Evolutionary conservation across 2,888 invertebrate species (phyloP).

Genomic region (Acleris emargana): DNA sequence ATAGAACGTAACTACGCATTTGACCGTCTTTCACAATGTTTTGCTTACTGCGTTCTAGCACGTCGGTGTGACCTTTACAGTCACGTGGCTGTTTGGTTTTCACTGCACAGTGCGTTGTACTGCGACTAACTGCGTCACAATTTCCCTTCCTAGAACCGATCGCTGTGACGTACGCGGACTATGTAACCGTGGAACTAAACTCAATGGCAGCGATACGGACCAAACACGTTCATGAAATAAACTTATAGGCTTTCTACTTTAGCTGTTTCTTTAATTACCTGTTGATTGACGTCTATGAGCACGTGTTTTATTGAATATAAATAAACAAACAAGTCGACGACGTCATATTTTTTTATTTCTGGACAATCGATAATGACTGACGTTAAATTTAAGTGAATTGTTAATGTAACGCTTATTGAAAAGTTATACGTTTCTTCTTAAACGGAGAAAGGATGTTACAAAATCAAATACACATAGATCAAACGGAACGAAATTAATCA

Average conservation of each 20-base stretch:
- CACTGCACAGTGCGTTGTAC: slow-evolving; percentile 53
- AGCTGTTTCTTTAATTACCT: slow-evolving; percentile 22
- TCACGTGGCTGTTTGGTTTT: slow-evolving; percentile 57
- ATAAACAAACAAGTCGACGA: slow-evolving; percentile 5
- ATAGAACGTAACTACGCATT: slow-evolving; percentile 34
- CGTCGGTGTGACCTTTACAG: slow-evolving; percentile 53
- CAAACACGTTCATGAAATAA: not conserved
- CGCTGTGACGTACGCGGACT: slow-evolving; percentile 31
- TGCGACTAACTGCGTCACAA: slow-evolving; percentile 47
- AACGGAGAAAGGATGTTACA: not conserved
- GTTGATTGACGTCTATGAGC: slow-evolving; percentile 8
- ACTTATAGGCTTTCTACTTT: not conserved
- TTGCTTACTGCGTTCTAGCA: slow-evolving; percentile 42
- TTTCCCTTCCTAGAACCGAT: slow-evolving; percentile 38
- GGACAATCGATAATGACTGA: too few species aligned
- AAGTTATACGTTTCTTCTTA: not conserved
- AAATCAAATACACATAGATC: not conserved
- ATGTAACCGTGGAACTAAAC: slow-evolving; percentile 7
- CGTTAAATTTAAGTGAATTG: too few species aligned
- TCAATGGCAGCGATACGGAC: slow-evolving; percentile 1
- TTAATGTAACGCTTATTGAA: too few species aligned
- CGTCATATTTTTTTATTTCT: not conserved
- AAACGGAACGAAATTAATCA: not conserved
- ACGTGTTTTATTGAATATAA: slow-evolving; percentile 16
- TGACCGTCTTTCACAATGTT: slow-evolving; percentile 38